Conservation (phyloP, 2,113 vertebrate species). For the Poecile atricapillus region DNA sequence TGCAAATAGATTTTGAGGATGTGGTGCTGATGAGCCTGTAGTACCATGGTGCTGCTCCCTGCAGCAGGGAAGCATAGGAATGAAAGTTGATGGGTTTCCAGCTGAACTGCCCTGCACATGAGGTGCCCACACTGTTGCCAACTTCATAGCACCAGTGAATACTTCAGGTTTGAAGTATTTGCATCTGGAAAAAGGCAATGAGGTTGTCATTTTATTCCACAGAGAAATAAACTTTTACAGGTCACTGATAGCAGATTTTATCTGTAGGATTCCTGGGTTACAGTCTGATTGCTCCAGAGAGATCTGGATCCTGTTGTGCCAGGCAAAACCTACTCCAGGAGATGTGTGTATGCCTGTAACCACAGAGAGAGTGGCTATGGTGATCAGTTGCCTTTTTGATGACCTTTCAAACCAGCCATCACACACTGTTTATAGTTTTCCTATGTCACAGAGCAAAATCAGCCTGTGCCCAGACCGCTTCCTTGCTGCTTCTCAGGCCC, state of each 20-base stretch:
- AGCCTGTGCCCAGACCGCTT: not conserved
- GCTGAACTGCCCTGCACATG: not conserved
- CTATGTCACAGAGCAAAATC: not conserved
- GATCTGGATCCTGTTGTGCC: not conserved
- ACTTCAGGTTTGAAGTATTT: not conserved
- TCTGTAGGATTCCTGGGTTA: not conserved
- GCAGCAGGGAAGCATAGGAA: not conserved
- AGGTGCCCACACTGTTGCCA: not conserved
- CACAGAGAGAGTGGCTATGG: not conserved
- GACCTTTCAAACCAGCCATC: not conserved
- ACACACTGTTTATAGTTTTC: not conserved
- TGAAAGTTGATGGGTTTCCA: not conserved
- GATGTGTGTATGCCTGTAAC: rapidly evolving
- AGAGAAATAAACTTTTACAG: not conserved
- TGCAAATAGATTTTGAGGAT: not conserved
- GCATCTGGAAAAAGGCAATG: not conserved
- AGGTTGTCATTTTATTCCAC: not conserved
- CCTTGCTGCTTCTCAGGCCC: not conserved
- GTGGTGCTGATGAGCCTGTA: not conserved
- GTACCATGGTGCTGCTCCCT: not conserved
- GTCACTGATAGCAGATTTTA: not conserved
- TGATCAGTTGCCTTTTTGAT: not conserved
- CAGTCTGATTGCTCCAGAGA: rapidly evolving
- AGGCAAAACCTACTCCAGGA: not conserved
- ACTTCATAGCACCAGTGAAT: not conserved